These are phyloP conservation scores for Spongilla lacustris DNA, from an alignment of 37 sponge, comb jelly and placozoan genomes.

Conservation along the genomic window DNA sequence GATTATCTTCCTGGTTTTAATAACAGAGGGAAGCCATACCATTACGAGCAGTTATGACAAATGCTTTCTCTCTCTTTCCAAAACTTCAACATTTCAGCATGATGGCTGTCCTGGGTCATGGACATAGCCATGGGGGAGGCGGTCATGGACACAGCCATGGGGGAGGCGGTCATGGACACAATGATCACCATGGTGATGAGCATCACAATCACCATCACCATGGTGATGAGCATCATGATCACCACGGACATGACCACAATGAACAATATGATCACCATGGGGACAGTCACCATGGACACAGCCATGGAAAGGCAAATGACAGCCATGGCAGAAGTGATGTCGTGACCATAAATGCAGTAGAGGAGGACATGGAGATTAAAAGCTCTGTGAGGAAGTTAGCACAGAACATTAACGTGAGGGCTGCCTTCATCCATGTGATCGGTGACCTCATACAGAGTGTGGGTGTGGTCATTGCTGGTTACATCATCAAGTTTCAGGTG, in stretches of 20 bases:
- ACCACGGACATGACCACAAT: background rate
- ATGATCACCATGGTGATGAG: background rate
- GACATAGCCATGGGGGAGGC: no score
- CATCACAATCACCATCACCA: background rate
- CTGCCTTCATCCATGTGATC: slow-evolving; percentile 94
- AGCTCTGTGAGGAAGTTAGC: background rate
- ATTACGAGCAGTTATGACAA: no score
- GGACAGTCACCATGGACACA: background rate
- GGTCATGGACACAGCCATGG: slow-evolving; percentile 77
- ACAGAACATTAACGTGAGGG: slow-evolving; percentile 91
- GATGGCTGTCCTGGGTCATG: slow-evolving; percentile 30
- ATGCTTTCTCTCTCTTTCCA: background rate
- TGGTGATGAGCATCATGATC: background rate
- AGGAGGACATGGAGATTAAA: background rate
- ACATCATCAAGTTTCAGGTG: slow-evolving; percentile 92
- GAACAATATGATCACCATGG: background rate
- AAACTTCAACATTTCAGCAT: background rate
- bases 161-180: slow-evolving; percentile 33
- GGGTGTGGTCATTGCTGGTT: slow-evolving; percentile 94
- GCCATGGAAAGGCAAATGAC: background rate
- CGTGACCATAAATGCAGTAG: background rate
- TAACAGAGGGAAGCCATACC: no score
- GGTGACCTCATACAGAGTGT: slow-evolving; percentile 97
- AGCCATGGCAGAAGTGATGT: background rate
- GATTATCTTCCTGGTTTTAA: no score